These are phyloP conservation scores for Procavia capensis DNA, from an alignment of 2,113 vertebrate species.

Conservation along the genomic window DNA sequence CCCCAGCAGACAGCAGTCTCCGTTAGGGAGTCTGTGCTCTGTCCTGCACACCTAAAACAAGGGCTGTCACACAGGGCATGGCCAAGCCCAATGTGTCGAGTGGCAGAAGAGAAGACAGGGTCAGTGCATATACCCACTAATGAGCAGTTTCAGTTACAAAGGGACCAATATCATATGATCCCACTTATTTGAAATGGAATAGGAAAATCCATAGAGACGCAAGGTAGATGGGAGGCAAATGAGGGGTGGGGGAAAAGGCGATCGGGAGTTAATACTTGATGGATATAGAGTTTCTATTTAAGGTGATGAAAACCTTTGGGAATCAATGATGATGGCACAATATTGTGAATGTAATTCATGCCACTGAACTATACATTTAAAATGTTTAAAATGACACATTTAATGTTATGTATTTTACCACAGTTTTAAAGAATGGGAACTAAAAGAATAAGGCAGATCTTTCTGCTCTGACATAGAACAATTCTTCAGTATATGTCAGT, in stretches of 20 bases:
- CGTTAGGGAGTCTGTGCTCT: background rate
- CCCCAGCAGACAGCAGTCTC: background rate
- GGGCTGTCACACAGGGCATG: background rate
- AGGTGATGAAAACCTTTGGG: background rate
- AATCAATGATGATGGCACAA: background rate
- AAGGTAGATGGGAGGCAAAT: background rate
- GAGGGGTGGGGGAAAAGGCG: background rate
- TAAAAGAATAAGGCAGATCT: background rate
- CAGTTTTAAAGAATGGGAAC: background rate
- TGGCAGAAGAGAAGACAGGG: background rate
- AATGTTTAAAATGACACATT: background rate
- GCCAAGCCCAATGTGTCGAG: background rate
- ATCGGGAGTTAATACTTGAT: background rate
- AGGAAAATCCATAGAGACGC: no score
- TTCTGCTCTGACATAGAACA: background rate
- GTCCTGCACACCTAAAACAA: background rate
- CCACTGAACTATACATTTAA: background rate
- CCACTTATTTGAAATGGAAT: background rate
- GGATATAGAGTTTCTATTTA: background rate
- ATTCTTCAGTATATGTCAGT: background rate
- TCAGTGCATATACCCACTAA: background rate
- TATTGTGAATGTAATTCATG: background rate
- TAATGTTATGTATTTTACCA: background rate
- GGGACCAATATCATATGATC: background rate
- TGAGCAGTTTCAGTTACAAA: background rate